These are phyloP conservation scores for Chironomus striatipennis DNA, from an alignment of 1,140 invertebrate genomes.

Conservation along the genomic window DNA sequence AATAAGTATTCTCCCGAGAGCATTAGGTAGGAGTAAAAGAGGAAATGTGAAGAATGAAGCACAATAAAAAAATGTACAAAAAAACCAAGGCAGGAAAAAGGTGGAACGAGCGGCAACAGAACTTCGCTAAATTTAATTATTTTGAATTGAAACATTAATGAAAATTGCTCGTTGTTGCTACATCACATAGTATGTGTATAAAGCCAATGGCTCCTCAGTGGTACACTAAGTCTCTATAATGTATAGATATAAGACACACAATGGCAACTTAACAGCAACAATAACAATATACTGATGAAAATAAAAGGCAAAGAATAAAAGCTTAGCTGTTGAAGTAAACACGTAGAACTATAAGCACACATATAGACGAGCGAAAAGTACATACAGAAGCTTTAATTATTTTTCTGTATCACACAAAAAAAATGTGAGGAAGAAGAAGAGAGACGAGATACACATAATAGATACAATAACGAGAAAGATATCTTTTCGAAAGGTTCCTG, in stretches of 20 bases:
- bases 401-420: neutral
- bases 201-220: conserved; percentile 1
- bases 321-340: too few relatives aligned
- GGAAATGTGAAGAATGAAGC: too few relatives aligned
- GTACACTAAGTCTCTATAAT: neutral
- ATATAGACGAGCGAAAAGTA: neutral
- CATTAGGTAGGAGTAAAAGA: neutral
- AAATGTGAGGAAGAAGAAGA: too few relatives aligned
- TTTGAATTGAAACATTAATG: conserved; percentile 23
- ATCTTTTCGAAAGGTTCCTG: neutral
- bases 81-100: too few relatives aligned
- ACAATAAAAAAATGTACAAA: too few relatives aligned
- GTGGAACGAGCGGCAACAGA: neutral
- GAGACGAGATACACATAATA: neutral
- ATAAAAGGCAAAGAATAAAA: neutral
- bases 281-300: neutral
- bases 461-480: conserved; percentile 12
- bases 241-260: too few relatives aligned
- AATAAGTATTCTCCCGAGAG: conserved; percentile 7
- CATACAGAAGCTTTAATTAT: conserved; percentile 19
- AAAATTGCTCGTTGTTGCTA: conserved; percentile 16
- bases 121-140: conserved; percentile 19
- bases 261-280: neutral
- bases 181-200: neutral
- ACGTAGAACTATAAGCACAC: conserved; percentile 2